Evolutionary conservation across 1,140 invertebrate genomes (phyloP).

Genomic region (Tribolium castaneum): DNA sequence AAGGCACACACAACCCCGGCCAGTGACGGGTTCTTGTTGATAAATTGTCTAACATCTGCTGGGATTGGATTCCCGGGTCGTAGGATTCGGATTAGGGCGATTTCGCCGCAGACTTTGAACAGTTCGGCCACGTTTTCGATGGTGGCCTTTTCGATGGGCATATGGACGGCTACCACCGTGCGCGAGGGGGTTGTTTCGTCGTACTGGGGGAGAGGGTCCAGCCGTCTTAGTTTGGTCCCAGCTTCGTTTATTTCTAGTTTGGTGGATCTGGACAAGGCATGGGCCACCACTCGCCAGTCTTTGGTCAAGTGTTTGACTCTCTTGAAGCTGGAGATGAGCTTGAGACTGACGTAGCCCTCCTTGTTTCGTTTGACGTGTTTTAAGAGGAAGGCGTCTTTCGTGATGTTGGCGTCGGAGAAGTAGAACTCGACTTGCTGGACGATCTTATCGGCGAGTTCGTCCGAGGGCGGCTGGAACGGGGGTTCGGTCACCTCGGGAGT

Average conservation of each 20-base stretch:
- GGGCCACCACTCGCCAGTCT: conserved; percentile 92
- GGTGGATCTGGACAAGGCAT: conserved; percentile 80
- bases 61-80: conserved; percentile 88
- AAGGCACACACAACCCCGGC: conserved; percentile 86
- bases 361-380: conserved; percentile 95
- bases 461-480: conserved; percentile 72
- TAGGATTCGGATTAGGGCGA: conserved; percentile 86
- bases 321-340: conserved; percentile 93
- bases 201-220: conserved; percentile 86
- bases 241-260: conserved; percentile 91
- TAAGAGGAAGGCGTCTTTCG: conserved; percentile 93
- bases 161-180: conserved; percentile 87
- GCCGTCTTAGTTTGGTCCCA: conserved; percentile 89
- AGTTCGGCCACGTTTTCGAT: conserved; percentile 90
- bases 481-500: conserved; percentile 68
- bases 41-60: conserved; percentile 88
- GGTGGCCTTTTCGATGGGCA: conserved; percentile 85
- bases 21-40: conserved; percentile 90
- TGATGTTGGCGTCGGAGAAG: conserved; percentile 94
- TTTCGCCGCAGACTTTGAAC: conserved; percentile 88
- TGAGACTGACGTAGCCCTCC: conserved; percentile 93
- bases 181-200: conserved; percentile 92
- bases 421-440: conserved; percentile 91
- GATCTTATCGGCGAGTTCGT: conserved; percentile 81
- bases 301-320: conserved; percentile 92